Evolutionary conservation across 2,797 vertebrate species (phyloP).

Genomic region (Sebastes cheni): DNA sequence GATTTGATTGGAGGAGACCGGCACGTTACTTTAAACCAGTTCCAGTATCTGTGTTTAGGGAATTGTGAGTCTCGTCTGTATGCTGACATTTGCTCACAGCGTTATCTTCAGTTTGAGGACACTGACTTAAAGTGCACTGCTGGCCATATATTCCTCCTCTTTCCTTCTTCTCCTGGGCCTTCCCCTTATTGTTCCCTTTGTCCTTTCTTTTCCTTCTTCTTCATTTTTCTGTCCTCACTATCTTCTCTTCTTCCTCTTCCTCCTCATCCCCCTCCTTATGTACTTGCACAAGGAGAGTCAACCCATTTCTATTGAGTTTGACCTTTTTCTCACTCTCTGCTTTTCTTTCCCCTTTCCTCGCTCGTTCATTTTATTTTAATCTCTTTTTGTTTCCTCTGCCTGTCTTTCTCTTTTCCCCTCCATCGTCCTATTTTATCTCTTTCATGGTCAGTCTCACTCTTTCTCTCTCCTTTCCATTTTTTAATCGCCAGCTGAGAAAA

Average conservation of each 20-base stretch:
- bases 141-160: background rate
- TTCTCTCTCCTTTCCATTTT: conserved; percentile 66
- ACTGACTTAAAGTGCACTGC: background rate
- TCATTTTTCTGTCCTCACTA: background rate
- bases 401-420: background rate
- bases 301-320: background rate
- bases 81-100: background rate
- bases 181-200: conserved; percentile 39
- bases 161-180: conserved; percentile 3
- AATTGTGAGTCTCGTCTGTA: background rate
- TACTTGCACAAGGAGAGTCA: background rate
- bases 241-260: background rate
- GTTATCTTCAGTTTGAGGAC: background rate
- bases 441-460: background rate
- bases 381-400: background rate
- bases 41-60: background rate
- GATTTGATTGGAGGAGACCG: background rate
- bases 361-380: background rate
- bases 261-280: background rate
- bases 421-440: background rate
- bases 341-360: background rate
- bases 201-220: conserved; percentile 36
- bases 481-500: conserved; percentile 80
- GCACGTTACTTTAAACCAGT: background rate
- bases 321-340: background rate